A percentile compares a stretch with the other conserved stretches of the same genome.
These are phyloP conservation scores for Ochropleura leucogaster DNA, from an alignment of 2,888 invertebrate species.

Conservation along the genomic window DNA sequence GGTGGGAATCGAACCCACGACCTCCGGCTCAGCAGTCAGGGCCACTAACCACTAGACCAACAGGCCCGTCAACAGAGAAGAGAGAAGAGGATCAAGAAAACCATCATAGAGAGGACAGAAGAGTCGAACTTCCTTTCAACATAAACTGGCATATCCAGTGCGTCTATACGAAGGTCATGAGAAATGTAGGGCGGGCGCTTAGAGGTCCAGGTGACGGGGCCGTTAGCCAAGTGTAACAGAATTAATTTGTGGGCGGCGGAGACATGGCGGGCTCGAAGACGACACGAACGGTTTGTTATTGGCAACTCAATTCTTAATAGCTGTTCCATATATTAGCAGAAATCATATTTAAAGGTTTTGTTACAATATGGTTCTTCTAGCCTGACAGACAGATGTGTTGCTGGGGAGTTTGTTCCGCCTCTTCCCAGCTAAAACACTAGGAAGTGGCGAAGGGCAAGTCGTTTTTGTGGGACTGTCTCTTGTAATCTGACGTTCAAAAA, in stretches of 20 bases:
- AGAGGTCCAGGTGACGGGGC: conserved; percentile 79
- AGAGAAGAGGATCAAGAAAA: not conserved
- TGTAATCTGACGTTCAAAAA: too few relatives aligned
- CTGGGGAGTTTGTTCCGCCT: too few relatives aligned
- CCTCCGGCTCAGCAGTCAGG: too few relatives aligned
- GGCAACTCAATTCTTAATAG: conserved; percentile 21
- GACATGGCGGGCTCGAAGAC: conserved; percentile 74
- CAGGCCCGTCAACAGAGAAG: too few relatives aligned
- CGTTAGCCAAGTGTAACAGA: conserved; percentile 82
- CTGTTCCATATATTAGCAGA: not conserved
- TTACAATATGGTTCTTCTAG: too few relatives aligned
- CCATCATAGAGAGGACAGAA: not conserved
- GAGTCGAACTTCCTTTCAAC: not conserved
- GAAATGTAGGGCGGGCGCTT: conserved; percentile 69
- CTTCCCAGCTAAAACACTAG: too few relatives aligned
- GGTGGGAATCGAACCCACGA: too few relatives aligned
- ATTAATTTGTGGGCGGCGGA: conserved; percentile 86
- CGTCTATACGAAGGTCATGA: conserved; percentile 61
- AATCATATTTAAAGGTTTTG: not conserved
- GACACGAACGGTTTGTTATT: conserved; percentile 53
- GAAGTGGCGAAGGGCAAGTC: too few relatives aligned
- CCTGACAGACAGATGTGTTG: too few relatives aligned
- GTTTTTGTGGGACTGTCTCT: too few relatives aligned
- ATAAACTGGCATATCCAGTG: conserved; percentile 12
- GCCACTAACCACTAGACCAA: too few relatives aligned